Base-by-base conservation (phyloP, 2,797 vertebrate genomes). In the Parauchenoglanis ngamensis region DNA sequence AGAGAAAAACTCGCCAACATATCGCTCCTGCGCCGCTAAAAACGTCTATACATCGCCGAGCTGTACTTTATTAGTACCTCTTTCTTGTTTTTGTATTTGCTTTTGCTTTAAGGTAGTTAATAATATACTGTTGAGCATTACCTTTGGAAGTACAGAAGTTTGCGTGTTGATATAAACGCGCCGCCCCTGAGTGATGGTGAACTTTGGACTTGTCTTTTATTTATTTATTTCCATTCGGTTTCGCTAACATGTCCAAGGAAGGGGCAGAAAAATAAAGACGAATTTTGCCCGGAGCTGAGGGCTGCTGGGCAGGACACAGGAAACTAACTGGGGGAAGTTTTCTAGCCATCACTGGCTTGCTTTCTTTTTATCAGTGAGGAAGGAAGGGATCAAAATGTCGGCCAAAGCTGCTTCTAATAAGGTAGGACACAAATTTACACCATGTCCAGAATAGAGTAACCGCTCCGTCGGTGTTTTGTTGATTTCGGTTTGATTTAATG, bases 381-480 rank as follows among this genome's bases (percentile, higher is more conserved):
- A 92, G 89, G 92, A 94, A 93, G 92, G 93, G 94, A 93, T 93
- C 94, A 96, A 97, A 94, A 98, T 98, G 97, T 97, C 97, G 92
- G 96, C 97, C 95, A 97, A 97, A 93, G 93, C 96, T 85, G 94
- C 93, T 90, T 92, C 95, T 76, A 96, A 94, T 91, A 98, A 97
- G 97, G 97, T 98, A 95, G 94, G 97, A 93, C 91, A 87, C 86
- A n/a, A 10, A 52, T 35, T 7, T 68, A 3, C 17, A 49, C 25
- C 8, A 5, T 17, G 2, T n/a, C 3, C 0, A 12, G 10, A 56
- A 15, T 44, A 56, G 1, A 49, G 11, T 8, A 13, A 67, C 4
- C 13, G 28, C 25, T 31, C 44, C 44, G 4, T 25, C 25, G 44
- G 61, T 67, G 31, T n/a, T n/a, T n/a, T 25, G 6, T 28, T 63